Conservation (phyloP, 2,888 invertebrate genomes). For the Pogonocherus hispidulus region DNA sequence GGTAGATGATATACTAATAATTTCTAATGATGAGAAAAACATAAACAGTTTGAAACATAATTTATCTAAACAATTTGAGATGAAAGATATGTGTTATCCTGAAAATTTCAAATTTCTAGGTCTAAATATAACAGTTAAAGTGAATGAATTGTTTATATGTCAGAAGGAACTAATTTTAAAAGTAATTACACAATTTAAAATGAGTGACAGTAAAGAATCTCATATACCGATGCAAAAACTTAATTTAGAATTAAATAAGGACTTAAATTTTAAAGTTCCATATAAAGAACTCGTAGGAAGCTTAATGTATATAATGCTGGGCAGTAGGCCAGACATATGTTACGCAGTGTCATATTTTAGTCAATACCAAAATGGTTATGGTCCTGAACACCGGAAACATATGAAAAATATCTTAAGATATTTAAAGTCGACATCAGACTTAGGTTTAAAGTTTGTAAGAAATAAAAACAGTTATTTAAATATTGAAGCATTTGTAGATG, state of each 20-base stretch:
- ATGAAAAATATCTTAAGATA: conserved; percentile 40
- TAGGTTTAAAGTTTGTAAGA: conserved; percentile 38
- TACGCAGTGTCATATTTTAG: conserved; percentile 39
- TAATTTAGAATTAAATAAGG: conserved; percentile 14
- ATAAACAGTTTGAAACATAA: too few relatives aligned
- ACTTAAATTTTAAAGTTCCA: conserved; percentile 9
- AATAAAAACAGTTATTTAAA: conserved; percentile 24
- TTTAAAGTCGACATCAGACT: conserved; percentile 40
- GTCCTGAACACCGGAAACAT: conserved; percentile 38
- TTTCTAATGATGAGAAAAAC: conserved; percentile 33
- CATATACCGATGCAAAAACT: conserved; percentile 34
- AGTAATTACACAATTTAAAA: too few relatives aligned
- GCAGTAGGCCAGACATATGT: conserved; percentile 42
- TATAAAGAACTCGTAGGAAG: conserved; percentile 39
- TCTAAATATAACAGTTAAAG: background rate
- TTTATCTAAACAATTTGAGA: conserved; percentile 45
- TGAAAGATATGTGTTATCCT: conserved; percentile 29
- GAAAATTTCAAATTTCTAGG: conserved; percentile 33
- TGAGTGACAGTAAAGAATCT: conserved; percentile 26
- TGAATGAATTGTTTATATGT: background rate
- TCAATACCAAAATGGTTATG: conserved; percentile 5
- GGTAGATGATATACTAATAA: conserved; percentile 49
- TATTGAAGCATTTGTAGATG: conserved; percentile 41
- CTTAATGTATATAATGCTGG: conserved; percentile 30
- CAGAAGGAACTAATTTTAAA: too few relatives aligned